Evolutionary conservation across 2,113 vertebrate genomes (phyloP).

Genomic region (Recurvirostra avosetta): DNA sequence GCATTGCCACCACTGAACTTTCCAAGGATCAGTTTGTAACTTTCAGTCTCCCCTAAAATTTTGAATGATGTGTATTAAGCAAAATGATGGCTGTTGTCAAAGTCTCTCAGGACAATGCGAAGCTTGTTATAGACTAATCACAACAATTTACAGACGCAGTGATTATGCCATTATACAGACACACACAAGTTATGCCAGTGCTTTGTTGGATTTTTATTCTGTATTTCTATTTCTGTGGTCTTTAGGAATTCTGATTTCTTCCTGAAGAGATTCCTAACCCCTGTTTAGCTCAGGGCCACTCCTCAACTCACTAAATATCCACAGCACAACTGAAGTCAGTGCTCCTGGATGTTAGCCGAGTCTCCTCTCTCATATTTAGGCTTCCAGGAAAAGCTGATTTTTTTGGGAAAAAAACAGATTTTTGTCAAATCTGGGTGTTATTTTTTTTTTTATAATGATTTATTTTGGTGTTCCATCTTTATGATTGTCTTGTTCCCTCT

Average conservation of each 20-base stretch:
- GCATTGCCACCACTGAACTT: not conserved
- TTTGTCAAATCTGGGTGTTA: not conserved
- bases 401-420: not conserved
- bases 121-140: not conserved
- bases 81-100: not conserved
- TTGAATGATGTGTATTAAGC: slow-evolving; percentile 6
- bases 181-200: not conserved
- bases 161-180: no score
- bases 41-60: not conserved
- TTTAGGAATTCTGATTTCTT: not conserved
- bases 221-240: not conserved
- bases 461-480: not conserved
- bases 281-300: not conserved
- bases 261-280: not conserved
- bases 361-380: not conserved
- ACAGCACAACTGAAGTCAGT: not conserved
- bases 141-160: not conserved
- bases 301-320: not conserved
- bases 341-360: not conserved
- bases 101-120: slow-evolving; percentile 17
- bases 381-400: not conserved
- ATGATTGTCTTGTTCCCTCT: not conserved
- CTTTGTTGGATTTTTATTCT: not conserved
- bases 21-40: not conserved
- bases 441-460: not conserved